phyloP scores from a whole-genome alignment of 2,888 invertebrate genomes.

The Stenichneumon culpator region DNA sequence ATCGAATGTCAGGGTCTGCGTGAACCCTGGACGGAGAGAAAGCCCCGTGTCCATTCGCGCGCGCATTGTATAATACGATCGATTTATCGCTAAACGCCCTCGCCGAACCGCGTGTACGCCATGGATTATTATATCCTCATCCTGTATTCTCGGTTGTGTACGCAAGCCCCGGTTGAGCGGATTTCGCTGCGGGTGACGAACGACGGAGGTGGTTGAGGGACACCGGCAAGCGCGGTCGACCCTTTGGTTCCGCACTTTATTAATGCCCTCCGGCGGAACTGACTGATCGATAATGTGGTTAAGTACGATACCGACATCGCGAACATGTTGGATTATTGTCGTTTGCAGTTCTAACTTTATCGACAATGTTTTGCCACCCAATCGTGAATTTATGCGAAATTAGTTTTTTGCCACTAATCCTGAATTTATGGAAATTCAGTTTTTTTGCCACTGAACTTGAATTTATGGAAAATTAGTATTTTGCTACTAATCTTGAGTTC shows the following conservation, averaged over 20 bases:
- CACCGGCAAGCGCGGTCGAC: constrained; percentile 7
- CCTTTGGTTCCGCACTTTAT: constrained; percentile 54
- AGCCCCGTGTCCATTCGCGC: constrained; percentile 45
- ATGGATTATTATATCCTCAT: constrained; percentile 24
- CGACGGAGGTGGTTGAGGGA: constrained; percentile 37
- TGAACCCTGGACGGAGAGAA: constrained; percentile 19
- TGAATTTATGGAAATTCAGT: too few relatives aligned
- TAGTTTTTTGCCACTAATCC: background rate
- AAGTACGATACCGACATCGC: constrained; percentile 55
- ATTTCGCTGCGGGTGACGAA: constrained; percentile 62
- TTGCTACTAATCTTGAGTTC: too few relatives aligned
- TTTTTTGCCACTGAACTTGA: too few relatives aligned
- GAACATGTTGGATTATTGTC: constrained; percentile 4
- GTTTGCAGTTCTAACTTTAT: background rate
- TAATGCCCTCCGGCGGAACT: constrained; percentile 46
- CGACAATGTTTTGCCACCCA: background rate
- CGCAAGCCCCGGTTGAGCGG: constrained; percentile 10
- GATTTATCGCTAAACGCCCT: constrained; percentile 55
- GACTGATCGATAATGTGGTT: constrained; percentile 57
- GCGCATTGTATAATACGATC: constrained; percentile 54
- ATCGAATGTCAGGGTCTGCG: constrained; percentile 49
- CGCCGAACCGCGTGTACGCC: background rate
- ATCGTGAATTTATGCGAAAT: too few relatives aligned
- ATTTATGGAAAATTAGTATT: background rate
- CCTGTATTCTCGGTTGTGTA: constrained; percentile 13